These are phyloP conservation scores for Leuctra nigra DNA, from an alignment of 2,888 invertebrate genomes.

Conservation along the genomic window DNA sequence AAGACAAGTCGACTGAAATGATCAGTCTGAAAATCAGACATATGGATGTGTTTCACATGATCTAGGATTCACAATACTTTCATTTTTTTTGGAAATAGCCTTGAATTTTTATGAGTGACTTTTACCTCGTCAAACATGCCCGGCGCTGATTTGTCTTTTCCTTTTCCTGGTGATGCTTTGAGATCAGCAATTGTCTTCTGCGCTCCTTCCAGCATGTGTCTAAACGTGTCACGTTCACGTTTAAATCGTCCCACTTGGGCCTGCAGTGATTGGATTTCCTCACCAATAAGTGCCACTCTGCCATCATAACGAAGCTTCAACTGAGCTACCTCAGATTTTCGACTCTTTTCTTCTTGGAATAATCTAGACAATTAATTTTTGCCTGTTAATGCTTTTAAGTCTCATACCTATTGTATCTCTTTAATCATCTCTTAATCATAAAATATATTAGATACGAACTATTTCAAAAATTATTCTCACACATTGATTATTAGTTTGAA, in stretches of 20 bases:
- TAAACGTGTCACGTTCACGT: conserved; percentile 80
- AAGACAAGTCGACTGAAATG: background rate
- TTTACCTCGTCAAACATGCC: conserved; percentile 67
- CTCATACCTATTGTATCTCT: too few relatives aligned
- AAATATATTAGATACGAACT: too few relatives aligned
- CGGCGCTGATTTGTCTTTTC: conserved; percentile 50
- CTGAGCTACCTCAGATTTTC: conserved; percentile 71
- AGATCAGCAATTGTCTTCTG: conserved; percentile 76
- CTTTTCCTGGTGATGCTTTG: conserved; percentile 50
- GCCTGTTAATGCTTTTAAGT: too few relatives aligned
- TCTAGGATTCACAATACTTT: too few relatives aligned
- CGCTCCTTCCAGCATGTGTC: conserved; percentile 82
- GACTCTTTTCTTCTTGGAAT: conserved; percentile 33
- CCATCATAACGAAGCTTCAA: conserved; percentile 80
- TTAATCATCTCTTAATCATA: too few relatives aligned
- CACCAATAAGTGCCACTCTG: conserved; percentile 70
- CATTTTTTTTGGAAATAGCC: too few relatives aligned
- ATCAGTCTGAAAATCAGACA: background rate
- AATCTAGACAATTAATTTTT: conserved; percentile 29
- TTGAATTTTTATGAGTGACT: background rate
- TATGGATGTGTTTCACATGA: too few relatives aligned
- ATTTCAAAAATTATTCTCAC: too few relatives aligned
- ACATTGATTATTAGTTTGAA: background rate
- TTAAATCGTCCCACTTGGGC: conserved; percentile 74
- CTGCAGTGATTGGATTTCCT: conserved; percentile 76